These are phyloP conservation scores for Alloscopus bannaensis DNA, from an alignment of 2,888 invertebrate species.

Conservation along the genomic window DNA sequence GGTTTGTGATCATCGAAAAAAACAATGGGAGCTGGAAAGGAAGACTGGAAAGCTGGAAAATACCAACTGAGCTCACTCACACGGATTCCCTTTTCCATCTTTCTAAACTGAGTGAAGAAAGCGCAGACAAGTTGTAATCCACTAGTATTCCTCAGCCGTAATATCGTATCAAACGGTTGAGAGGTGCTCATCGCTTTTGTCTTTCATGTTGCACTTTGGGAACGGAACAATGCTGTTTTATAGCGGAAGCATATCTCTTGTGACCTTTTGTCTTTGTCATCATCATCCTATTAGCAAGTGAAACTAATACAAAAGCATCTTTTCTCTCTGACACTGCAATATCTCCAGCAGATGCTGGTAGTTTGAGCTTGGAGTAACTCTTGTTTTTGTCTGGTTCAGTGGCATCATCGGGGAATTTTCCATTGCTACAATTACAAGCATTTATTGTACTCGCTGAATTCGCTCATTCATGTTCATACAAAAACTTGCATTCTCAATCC, in stretches of 20 bases:
- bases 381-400: too few species aligned
- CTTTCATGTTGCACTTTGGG: too few species aligned
- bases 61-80: background rate
- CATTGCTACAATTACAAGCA: background rate
- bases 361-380: conserved; percentile 6
- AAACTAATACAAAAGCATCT: conserved; percentile 49
- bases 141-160: conserved; percentile 12
- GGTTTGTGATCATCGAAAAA: background rate
- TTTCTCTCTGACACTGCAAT: conserved; percentile 10
- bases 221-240: background rate
- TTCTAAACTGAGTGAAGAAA: conserved; percentile 34
- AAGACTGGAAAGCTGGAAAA: conserved; percentile 2
- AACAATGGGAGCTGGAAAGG: background rate
- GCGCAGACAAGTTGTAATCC: conserved; percentile 55
- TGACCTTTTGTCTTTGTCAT: conserved; percentile 66
- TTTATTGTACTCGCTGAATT: background rate
- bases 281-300: conserved; percentile 61
- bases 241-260: conserved; percentile 33
- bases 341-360: conserved; percentile 6
- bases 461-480: background rate
- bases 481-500: background rate
- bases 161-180: conserved; percentile 15
- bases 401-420: too few species aligned
- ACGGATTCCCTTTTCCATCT: conserved; percentile 1
- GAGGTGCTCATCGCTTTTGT: background rate